These are phyloP conservation scores for Helicolenus hilgendorfi DNA, from an alignment of 2,797 vertebrate genomes.

Conservation along the genomic window DNA sequence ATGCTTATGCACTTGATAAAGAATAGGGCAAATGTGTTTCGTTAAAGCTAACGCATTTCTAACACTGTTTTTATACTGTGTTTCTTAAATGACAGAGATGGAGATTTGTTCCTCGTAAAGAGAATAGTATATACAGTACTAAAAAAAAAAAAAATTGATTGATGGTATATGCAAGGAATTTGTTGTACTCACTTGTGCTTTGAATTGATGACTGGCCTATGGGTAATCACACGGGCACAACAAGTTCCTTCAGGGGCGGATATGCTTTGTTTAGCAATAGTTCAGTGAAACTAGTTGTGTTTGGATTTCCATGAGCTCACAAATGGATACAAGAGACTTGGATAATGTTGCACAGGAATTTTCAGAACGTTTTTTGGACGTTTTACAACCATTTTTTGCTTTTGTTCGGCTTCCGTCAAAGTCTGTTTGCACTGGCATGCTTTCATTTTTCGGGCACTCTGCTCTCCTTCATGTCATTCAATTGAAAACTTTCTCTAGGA, in stretches of 20 bases:
- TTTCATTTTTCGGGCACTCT: too few relatives aligned
- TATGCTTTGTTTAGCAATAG: background rate
- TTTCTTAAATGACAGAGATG: background rate
- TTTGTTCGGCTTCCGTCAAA: too few relatives aligned
- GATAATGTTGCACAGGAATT: too few relatives aligned
- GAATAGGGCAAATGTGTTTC: background rate
- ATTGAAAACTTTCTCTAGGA: too few relatives aligned
- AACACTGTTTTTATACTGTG: background rate
- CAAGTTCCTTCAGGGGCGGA: background rate
- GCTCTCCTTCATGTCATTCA: too few relatives aligned
- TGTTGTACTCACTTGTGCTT: background rate
- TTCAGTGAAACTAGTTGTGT: background rate
- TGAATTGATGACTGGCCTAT: background rate
- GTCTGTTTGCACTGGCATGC: too few relatives aligned
- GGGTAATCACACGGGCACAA: background rate
- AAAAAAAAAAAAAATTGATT: background rate
- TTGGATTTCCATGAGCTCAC: background rate
- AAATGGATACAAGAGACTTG: background rate
- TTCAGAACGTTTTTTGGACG: accelerated
- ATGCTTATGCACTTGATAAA: background rate
- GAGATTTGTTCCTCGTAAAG: background rate
- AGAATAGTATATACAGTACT: background rate
- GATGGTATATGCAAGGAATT: background rate
- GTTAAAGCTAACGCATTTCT: background rate
- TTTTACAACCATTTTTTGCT: too few relatives aligned